These are phyloP conservation scores for Acanthoscelides obtectus DNA, from an alignment of 2,888 invertebrate genomes.

Conservation along the genomic window DNA sequence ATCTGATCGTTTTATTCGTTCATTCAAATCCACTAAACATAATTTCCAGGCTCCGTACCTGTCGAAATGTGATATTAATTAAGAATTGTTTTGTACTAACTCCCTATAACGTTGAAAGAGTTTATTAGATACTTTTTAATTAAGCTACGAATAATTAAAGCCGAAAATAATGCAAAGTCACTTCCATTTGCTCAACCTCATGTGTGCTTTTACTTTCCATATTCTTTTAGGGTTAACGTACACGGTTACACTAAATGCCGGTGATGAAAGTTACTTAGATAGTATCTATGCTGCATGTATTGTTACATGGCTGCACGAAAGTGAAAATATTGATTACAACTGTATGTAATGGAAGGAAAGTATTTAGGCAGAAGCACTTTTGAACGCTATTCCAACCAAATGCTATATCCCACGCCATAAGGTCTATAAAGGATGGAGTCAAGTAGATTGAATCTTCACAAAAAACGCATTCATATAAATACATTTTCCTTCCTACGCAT, in stretches of 20 bases:
- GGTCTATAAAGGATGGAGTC: no score
- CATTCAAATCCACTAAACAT: no score
- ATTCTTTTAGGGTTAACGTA: neutral
- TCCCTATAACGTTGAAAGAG: neutral
- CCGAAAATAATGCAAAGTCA: neutral
- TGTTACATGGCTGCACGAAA: neutral
- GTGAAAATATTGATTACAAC: neutral
- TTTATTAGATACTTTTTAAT: neutral
- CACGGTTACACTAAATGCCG: neutral
- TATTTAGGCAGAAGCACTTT: no score
- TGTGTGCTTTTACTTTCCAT: neutral
- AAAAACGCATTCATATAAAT: no score
- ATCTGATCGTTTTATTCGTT: no score
- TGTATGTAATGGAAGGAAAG: neutral
- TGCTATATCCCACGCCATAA: no score
- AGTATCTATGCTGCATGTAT: neutral
- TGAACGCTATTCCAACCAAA: no score
- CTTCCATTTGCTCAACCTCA: neutral
- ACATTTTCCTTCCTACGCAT: no score
- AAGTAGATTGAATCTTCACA: no score
- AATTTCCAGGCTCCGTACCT: no score
- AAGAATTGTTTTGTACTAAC: neutral
- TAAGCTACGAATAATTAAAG: neutral
- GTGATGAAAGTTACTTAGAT: neutral
- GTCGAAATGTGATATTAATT: no score